Base-by-base conservation (phyloP, 1,140 invertebrate genomes). In the Agrypnia vestita region DNA sequence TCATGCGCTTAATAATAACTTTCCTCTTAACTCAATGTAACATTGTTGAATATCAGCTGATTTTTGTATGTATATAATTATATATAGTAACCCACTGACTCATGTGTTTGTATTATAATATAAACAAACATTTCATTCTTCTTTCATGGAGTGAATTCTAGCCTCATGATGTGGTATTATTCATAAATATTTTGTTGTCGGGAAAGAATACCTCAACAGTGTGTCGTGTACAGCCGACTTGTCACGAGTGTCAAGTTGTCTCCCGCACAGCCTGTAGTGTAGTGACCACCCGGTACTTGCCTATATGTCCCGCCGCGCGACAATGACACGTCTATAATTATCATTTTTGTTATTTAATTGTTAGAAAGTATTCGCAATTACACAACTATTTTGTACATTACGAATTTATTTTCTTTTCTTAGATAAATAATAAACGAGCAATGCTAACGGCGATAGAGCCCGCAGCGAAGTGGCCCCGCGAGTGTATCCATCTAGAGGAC, bases 291-390 rank as follows among this genome's bases (percentile, higher is more conserved):
- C 53, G 10, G 53, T 56, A 56, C 53, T 56, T 56, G 53, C 53
- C 53, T 35, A 6, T 35, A 35, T 35, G 25, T 35, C 25, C 25
- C 25, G 25, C 25, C 25, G 25, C 25, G 25, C 25, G 25, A 35
- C 25, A 35, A 35, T 35, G n/a, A 56, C 53, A 56, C 15, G 53
- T 56, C 53, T 56, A 17, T 19, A 56, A 62, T 62, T 25, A 61
- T 62, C 25, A 62, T 62, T 62, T 51, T 25, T 62, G 59, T 62
- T 62, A 62, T 62, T 62, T 62, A 62, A 62, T 62, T 62, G 9
- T 62, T 62, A 62, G n/a, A 51, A 35, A 35, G 25, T 62, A 4
- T 25, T 62, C 59, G 25, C 59, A 62, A 62, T 62, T 56, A 56
- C 53, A 56, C 13, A 62, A 62, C 19, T 62, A 13, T 13, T 21